Percentiles rank a stretch among this genome's conserved stretches.
phyloP scores from a whole-genome alignment of 2,113 vertebrate species.

The Phrynosoma platyrhinos region DNA sequence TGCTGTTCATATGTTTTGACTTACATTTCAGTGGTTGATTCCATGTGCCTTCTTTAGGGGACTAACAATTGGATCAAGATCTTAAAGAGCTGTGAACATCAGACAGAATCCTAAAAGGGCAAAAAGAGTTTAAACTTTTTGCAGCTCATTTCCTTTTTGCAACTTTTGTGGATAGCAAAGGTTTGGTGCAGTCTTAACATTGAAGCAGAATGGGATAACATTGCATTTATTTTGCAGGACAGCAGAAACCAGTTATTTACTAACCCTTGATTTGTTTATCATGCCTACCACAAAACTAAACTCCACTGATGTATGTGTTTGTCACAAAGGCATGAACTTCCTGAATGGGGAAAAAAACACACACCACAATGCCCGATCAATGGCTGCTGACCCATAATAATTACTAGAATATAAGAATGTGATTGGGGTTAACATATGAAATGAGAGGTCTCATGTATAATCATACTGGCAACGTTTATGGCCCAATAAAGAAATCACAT shows the following conservation, averaged over 20 bases:
- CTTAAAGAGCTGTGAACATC: neutral
- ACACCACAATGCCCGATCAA: neutral
- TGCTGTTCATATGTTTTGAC: too few relatives aligned
- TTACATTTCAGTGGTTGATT: too few relatives aligned
- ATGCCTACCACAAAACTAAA: constrained; percentile 37
- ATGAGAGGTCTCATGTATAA: constrained; percentile 31
- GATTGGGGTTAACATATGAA: constrained; percentile 44
- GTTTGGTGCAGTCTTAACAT: neutral
- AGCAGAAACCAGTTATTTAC: neutral
- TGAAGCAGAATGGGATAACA: neutral
- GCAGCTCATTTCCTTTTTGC: neutral
- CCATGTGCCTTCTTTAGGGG: too few relatives aligned
- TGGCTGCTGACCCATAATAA: constrained; percentile 51
- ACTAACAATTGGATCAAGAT: too few relatives aligned
- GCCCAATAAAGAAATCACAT: constrained; percentile 44
- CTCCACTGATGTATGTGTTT: constrained; percentile 27
- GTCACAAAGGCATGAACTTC: neutral
- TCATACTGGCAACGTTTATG: neutral
- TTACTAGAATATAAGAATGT: constrained; percentile 45
- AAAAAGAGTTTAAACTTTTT: neutral
- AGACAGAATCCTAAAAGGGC: neutral
- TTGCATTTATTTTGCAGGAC: neutral
- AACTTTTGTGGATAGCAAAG: neutral
- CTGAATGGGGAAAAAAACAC: constrained; percentile 28
- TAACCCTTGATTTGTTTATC: constrained; percentile 30